Base-by-base conservation (phyloP, 2,797 vertebrate species). In the Graptemys geographica region DNA sequence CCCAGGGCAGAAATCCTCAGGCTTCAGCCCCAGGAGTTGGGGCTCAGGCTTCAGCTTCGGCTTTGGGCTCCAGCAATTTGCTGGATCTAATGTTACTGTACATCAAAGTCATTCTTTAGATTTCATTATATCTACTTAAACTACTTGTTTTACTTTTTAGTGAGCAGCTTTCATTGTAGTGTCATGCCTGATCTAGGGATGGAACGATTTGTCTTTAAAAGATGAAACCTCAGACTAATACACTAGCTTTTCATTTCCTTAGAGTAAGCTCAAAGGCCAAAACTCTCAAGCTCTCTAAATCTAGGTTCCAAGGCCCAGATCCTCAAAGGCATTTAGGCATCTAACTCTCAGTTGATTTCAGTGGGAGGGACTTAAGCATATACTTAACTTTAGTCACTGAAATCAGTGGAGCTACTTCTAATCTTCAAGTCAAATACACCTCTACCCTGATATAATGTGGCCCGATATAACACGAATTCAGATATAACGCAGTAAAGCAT, bases 1-100 rank as follows among this genome's bases (percentile, higher is more conserved):
- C 55, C 55, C 55, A 55, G 55, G 21, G 55, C 23, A 25, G 55
- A 55, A 55, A 55, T 4, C 55, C 55, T 55, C 55, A 55, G 55
- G 55, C 4, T 55, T 55, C 55, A 55, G 23, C 9, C 9, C 55
- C 23, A 25, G 55, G 23, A 11, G 55, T 9, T 55, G 21, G 9
- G 55, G 55, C 9, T 55, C 23, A 4, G 55, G 55, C 21, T 55
- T 55, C 55, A 55, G 53, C 53, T 55, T 55, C 8, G 21, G 19
- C 53, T 21, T 8, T 55, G 21, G 21, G 21, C 53, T 55, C 21
- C 53, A 55, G 23, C 23, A 55, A 27, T 47, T 92, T 90, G 53
- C 0, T 0, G 19, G 79, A 41, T 85, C 11, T 72, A 5, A 41
- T 25, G 69, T 23, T 72, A 41, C 10, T 41, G n/a, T 1, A 6